phyloP scores from a whole-genome alignment of 2,888 invertebrate species.

The Trachelus stipa region DNA sequence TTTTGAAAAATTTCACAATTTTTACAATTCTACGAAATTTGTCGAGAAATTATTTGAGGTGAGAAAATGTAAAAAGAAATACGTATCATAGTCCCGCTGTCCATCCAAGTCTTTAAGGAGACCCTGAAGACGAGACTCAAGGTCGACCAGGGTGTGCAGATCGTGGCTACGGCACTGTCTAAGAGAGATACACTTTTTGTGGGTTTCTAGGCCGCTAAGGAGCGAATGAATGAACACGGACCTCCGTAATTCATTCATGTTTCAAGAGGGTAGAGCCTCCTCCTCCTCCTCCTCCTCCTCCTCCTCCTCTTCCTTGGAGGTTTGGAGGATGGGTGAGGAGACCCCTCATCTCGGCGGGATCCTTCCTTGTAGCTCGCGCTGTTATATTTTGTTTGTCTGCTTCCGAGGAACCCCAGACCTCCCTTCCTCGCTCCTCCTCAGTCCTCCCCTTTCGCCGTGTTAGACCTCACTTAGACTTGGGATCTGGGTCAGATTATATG shows the following conservation, averaged over 20 bases:
- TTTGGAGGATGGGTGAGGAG: constrained; percentile 29
- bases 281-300: constrained; percentile 33
- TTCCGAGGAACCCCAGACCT: constrained; percentile 48
- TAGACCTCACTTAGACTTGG: constrained; percentile 55
- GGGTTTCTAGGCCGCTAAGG: constrained; percentile 62
- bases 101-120: neutral
- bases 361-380: constrained; percentile 54
- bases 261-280: constrained; percentile 53
- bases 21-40: neutral
- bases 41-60: neutral
- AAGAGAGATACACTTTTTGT: constrained; percentile 49
- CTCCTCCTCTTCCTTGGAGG: constrained; percentile 29
- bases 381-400: constrained; percentile 62
- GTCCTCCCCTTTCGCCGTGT: constrained; percentile 27
- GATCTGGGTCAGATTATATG: constrained; percentile 62
- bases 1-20: neutral
- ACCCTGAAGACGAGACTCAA: neutral
- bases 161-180: constrained; percentile 36
- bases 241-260: constrained; percentile 65
- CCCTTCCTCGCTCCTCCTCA: constrained; percentile 7
- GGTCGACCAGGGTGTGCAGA: constrained; percentile 9
- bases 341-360: constrained; percentile 51
- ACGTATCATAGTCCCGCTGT: neutral
- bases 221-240: constrained; percentile 64
- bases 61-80: neutral